Conservation (phyloP, 2,888 invertebrate species). For the Spodoptera picta region DNA sequence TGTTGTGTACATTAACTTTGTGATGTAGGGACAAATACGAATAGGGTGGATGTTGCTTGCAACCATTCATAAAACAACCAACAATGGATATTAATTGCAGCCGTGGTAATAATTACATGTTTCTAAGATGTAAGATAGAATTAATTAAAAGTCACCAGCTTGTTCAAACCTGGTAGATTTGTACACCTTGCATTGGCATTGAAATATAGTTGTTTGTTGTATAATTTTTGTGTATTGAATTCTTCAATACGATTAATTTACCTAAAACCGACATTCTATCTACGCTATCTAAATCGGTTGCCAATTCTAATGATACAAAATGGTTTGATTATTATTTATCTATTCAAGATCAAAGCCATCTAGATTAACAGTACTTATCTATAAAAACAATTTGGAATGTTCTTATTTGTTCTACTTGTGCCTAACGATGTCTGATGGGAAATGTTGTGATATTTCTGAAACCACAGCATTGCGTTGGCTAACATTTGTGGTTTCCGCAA, state of each 20-base stretch:
- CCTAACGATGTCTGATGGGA: constrained; percentile 13
- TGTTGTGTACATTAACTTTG: constrained; percentile 3
- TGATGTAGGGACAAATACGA: constrained; percentile 9
- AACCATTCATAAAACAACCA: constrained; percentile 19
- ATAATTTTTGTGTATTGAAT: no score
- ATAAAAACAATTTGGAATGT: neutral
- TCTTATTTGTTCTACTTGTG: constrained; percentile 10
- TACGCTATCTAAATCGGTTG: no score
- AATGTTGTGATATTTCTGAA: constrained; percentile 36
- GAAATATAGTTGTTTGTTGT: constrained; percentile 1
- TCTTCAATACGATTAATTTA: no score
- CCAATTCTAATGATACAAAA: no score
- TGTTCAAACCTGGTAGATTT: constrained; percentile 5
- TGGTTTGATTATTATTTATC: no score
- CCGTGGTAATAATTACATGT: constrained; percentile 22
- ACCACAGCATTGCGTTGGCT: constrained; percentile 29
- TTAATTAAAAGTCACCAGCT: constrained; percentile 22
- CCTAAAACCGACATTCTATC: no score
- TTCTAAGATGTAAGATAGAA: constrained; percentile 30
- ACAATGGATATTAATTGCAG: constrained; percentile 28
- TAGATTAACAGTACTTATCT: constrained; percentile 3
- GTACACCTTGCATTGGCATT: constrained; percentile 20
- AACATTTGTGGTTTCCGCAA: constrained; percentile 40
- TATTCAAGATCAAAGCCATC: constrained; percentile 1
- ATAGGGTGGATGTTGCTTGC: constrained; percentile 14